Base-by-base conservation (phyloP, 2,113 vertebrate species). In the Hemibagrus wyckioides region DNA sequence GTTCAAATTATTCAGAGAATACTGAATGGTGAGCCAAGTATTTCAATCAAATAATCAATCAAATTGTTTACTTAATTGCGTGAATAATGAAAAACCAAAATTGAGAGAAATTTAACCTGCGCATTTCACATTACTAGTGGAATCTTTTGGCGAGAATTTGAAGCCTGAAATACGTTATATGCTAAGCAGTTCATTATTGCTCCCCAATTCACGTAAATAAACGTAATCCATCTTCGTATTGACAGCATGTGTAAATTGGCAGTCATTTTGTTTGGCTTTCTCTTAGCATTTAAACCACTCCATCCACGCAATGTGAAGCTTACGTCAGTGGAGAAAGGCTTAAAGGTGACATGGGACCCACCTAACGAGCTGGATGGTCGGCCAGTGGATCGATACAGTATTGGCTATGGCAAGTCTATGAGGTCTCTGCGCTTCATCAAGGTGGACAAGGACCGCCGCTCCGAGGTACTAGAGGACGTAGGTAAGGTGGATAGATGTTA, bases 351-450 rank as follows among this genome's bases (percentile, higher is more conserved):
- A 1, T 96, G 96, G 96, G 96, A 96, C 65, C 93, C 90, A 4
- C 93, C 95, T 33, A 94, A 92, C 88, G 95, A 96, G 88, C 91
- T 93, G 85, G 91, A 94, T 44, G 93, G 92, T 88, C 94, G 94
- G 91, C 94, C 94, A 0, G 93, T 93, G 63, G 95, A 95, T 59
- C 80, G 91, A 87, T 96, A 95, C 87, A 94, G 89, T 86, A 92
- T 96, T 88, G 94, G 93, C 92, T 92, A 95, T 80, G 96, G 93
- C 92, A 96, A 95, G 92, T 95, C 96, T 79, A 89, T 95, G 82
- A 94, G 95, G 93, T 93, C 92, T 59, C 93, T 97, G 86, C 94
- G 93, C 80, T 94, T 94, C 89, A 81, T 95, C 77, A 95, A 91
- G 41, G 92, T 77, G 71, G 94, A 93, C 89, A 95, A 93, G 76